Conservation (phyloP, 1,140 invertebrate species). For the Orius laevigatus region DNA sequence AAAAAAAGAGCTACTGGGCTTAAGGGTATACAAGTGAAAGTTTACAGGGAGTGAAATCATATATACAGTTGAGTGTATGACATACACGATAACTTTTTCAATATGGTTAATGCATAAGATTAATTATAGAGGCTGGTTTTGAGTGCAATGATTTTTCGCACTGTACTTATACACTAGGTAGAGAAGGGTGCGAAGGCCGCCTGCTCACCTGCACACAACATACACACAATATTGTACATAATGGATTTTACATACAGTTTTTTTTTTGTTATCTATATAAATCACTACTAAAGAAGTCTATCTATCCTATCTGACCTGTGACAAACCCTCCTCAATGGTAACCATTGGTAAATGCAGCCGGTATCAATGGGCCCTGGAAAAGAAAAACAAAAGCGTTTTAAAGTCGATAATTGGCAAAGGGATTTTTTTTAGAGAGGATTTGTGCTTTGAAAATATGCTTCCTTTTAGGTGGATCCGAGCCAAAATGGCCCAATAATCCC, state of each 20-base stretch:
- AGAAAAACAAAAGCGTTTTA: no score
- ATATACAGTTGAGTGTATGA: constrained; percentile 9
- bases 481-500: neutral
- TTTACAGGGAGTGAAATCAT: constrained; percentile 9
- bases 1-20: neutral
- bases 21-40: neutral
- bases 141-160: no score
- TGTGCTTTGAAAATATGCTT: neutral
- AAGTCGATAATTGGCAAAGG: no score
- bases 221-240: constrained; percentile 10
- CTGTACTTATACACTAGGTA: no score
- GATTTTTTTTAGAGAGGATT: no score
- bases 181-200: neutral
- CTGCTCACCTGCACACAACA: constrained; percentile 2
- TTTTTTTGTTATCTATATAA: constrained; percentile 4
- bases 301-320: constrained; percentile 6
- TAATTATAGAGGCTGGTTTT: no score
- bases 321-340: constrained; percentile 28
- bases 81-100: no score
- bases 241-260: constrained; percentile 8
- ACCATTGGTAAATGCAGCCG: constrained; percentile 37
- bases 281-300: constrained; percentile 3
- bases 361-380: constrained; percentile 33
- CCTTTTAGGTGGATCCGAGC: neutral
- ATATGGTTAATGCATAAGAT: no score